A percentile compares a stretch with the other conserved stretches of the same genome.
These are phyloP conservation scores for Caenorhabditis sp. DNA, from an alignment of 2,888 invertebrate species.

Conservation along the genomic window DNA sequence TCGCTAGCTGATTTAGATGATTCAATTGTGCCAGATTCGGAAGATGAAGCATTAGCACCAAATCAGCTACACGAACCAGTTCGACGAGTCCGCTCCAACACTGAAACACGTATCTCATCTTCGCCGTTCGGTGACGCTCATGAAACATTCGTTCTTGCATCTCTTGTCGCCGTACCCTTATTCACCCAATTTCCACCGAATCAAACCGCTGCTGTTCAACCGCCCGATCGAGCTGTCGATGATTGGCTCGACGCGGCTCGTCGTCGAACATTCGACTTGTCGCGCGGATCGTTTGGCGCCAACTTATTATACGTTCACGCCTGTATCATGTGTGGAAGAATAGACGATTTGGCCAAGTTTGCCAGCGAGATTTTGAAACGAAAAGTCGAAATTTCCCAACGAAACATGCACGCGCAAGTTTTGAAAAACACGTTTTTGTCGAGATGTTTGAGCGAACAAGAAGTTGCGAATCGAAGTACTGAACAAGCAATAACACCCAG, in stretches of 20 bases:
- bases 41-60: background rate
- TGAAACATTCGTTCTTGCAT: slow-evolving; percentile 30
- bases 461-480: slow-evolving; percentile 29
- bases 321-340: slow-evolving; percentile 25
- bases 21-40: slow-evolving; percentile 22
- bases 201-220: slow-evolving; percentile 24
- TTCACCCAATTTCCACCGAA: slow-evolving; percentile 35
- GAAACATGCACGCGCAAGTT: slow-evolving; percentile 16
- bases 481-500: slow-evolving; percentile 13
- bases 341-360: slow-evolving; percentile 17
- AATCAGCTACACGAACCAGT: too few relatives aligned
- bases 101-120: background rate
- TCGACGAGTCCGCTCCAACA: slow-evolving; percentile 2
- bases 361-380: slow-evolving; percentile 21
- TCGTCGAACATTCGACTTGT: background rate
- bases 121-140: slow-evolving; percentile 43
- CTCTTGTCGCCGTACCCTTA: slow-evolving; percentile 32
- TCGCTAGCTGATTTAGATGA: slow-evolving; percentile 11
- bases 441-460: slow-evolving; percentile 25
- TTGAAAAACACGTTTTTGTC: slow-evolving; percentile 21
- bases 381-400: slow-evolving; percentile 13
- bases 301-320: slow-evolving; percentile 33
- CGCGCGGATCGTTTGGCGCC: slow-evolving; percentile 15
- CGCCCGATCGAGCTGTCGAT: slow-evolving; percentile 25
- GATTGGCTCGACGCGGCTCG: slow-evolving; percentile 19